Conservation (phyloP, 30 jellyfish, hydroid and myxozoan genomes). For the Chironex yamaguchii region DNA sequence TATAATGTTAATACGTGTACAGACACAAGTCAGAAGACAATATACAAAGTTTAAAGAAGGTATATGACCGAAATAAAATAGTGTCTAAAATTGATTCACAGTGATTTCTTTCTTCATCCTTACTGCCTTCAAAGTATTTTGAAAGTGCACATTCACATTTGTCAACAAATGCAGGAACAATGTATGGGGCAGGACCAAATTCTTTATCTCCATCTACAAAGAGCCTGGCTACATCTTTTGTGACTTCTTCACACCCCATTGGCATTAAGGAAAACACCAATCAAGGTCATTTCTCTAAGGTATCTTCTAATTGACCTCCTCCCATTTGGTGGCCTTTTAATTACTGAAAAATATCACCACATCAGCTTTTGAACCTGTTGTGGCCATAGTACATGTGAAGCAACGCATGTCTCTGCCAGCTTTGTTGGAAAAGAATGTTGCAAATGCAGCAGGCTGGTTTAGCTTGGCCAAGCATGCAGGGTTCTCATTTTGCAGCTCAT, state of each 20-base stretch:
- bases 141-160: not conserved
- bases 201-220: conserved; percentile 44
- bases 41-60: too few relatives aligned
- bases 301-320: conserved; percentile 20
- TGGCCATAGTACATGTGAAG: too few relatives aligned
- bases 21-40: too few relatives aligned
- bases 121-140: conserved; percentile 4
- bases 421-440: too few relatives aligned
- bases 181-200: conserved; percentile 8
- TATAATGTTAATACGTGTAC: too few relatives aligned
- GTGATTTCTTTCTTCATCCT: conserved; percentile 30
- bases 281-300: conserved; percentile 37
- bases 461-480: too few relatives aligned
- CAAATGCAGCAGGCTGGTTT: too few relatives aligned
- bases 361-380: too few relatives aligned
- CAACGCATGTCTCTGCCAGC: too few relatives aligned
- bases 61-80: too few relatives aligned
- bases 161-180: conserved; percentile 9
- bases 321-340: conserved; percentile 12
- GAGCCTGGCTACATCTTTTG: conserved; percentile 28
- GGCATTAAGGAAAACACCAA: conserved; percentile 40
- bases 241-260: conserved; percentile 18
- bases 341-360: conserved; percentile 12
- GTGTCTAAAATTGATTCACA: too few relatives aligned
- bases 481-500: too few relatives aligned